These are phyloP conservation scores for Strigamia crassipes DNA, from an alignment of 2,888 invertebrate species.

Conservation along the genomic window DNA sequence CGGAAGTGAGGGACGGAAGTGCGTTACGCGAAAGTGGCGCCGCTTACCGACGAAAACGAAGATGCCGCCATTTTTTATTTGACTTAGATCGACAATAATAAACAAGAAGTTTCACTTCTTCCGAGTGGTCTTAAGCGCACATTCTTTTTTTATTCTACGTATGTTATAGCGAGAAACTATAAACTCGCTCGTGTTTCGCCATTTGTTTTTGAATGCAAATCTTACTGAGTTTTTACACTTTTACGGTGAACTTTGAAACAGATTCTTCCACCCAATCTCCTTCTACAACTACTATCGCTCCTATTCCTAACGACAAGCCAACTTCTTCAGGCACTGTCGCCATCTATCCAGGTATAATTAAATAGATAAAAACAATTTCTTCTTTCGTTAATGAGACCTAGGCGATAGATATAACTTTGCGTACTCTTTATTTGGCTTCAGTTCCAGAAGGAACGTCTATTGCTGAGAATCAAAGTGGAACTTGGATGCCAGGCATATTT, in stretches of 20 bases:
- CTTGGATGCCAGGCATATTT: constrained; percentile 31
- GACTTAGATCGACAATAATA: too few species aligned
- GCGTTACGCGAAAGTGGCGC: too few species aligned
- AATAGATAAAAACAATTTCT: not conserved
- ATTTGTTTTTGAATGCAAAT: too few species aligned
- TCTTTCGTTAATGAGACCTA: not conserved
- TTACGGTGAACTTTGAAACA: not conserved
- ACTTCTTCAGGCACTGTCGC: constrained; percentile 19
- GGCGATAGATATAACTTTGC: not conserved
- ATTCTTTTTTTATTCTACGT: too few species aligned
- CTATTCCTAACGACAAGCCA: constrained; percentile 4
- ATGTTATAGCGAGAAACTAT: too few species aligned
- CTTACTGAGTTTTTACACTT: too few species aligned
- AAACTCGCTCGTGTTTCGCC: too few species aligned
- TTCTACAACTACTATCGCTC: not conserved
- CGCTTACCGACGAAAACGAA: too few species aligned
- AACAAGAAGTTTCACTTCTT: too few species aligned
- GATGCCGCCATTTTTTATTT: too few species aligned
- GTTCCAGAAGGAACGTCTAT: constrained; percentile 7
- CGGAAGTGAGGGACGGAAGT: too few species aligned
- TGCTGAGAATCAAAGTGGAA: not conserved
- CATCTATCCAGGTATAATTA: not conserved
- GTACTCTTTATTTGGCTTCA: constrained; percentile 30
- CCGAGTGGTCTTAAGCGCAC: too few species aligned
- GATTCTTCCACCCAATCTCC: not conserved